A percentile compares a stretch with the other conserved stretches of the same genome.
phyloP scores from a whole-genome alignment of 2,797 vertebrate genomes.

The Bryconaethiops microstoma region DNA sequence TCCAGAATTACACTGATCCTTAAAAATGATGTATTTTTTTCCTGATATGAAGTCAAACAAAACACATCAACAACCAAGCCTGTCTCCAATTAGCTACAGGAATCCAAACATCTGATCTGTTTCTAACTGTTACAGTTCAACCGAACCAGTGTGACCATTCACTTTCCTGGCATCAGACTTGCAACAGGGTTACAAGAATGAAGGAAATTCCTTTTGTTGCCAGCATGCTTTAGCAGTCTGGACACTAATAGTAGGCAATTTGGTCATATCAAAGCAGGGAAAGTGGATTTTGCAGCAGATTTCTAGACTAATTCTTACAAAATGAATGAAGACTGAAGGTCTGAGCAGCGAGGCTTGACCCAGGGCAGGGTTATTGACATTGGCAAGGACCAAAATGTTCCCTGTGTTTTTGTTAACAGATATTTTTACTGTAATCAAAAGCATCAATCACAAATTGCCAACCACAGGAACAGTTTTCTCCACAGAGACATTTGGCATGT shows the following conservation, averaged over 20 bases:
- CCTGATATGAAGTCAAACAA: neutral
- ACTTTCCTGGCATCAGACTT: slow-evolving; percentile 22
- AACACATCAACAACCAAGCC: neutral
- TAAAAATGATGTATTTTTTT: neutral
- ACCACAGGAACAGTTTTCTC: slow-evolving; percentile 57
- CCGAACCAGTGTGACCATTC: slow-evolving; percentile 45
- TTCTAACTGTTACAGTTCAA: slow-evolving; percentile 31
- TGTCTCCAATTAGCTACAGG: neutral
- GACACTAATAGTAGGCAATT: slow-evolving; percentile 59
- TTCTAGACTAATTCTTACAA: slow-evolving; percentile 55
- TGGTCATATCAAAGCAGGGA: slow-evolving; percentile 53
- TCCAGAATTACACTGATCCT: neutral
- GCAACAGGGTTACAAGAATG: slow-evolving; percentile 35
- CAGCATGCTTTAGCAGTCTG: slow-evolving; percentile 50
- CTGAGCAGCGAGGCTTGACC: slow-evolving; percentile 47
- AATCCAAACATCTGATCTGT: slow-evolving; percentile 20
- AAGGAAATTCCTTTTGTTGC: slow-evolving; percentile 37
- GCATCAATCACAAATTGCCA: slow-evolving; percentile 59
- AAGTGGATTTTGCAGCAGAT: slow-evolving; percentile 43
- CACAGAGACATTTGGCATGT: slow-evolving; percentile 52
- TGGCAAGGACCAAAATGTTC: slow-evolving; percentile 58
- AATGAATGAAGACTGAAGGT: slow-evolving; percentile 54
- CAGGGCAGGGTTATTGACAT: slow-evolving; percentile 57
- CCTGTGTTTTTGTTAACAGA: slow-evolving; percentile 60
- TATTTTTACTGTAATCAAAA: slow-evolving; percentile 65